These are phyloP conservation scores for Pterostichus niger DNA, from an alignment of 2,888 invertebrate species.

Conservation along the genomic window DNA sequence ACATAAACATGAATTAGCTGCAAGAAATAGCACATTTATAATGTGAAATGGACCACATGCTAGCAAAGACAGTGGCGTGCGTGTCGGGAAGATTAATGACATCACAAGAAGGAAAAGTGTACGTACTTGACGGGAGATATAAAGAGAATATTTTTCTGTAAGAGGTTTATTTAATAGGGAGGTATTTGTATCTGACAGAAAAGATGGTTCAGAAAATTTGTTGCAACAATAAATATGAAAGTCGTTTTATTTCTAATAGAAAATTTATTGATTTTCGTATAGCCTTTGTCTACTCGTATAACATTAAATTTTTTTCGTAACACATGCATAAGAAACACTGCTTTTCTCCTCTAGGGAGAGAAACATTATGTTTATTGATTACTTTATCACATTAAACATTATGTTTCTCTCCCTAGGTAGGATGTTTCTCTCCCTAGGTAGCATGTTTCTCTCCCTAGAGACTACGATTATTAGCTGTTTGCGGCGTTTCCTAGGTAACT, in stretches of 20 bases:
- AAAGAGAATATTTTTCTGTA: not conserved
- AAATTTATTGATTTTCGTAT: not conserved
- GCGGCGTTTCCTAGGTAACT: no score
- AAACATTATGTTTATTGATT: no score
- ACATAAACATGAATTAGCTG: constrained; percentile 26
- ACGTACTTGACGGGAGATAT: not conserved
- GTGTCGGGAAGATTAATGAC: not conserved
- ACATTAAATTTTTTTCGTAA: no score
- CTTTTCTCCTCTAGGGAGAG: no score
- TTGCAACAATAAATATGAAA: not conserved
- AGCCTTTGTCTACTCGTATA: no score
- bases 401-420: no score
- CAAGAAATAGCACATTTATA: constrained; percentile 4
- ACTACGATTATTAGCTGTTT: no score
- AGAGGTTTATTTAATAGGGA: not conserved
- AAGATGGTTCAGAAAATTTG: not conserved
- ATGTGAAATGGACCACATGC: constrained; percentile 28
- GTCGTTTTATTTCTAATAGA: not conserved
- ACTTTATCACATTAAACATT: no score
- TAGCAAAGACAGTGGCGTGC: not conserved
- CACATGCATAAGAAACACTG: no score
- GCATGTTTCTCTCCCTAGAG: no score
- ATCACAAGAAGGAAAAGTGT: constrained; percentile 2
- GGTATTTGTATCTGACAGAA: not conserved
- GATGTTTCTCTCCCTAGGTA: no score